These are phyloP conservation scores for Eulimnadia texana DNA, from an alignment of 1,140 invertebrate species.

Conservation along the genomic window DNA sequence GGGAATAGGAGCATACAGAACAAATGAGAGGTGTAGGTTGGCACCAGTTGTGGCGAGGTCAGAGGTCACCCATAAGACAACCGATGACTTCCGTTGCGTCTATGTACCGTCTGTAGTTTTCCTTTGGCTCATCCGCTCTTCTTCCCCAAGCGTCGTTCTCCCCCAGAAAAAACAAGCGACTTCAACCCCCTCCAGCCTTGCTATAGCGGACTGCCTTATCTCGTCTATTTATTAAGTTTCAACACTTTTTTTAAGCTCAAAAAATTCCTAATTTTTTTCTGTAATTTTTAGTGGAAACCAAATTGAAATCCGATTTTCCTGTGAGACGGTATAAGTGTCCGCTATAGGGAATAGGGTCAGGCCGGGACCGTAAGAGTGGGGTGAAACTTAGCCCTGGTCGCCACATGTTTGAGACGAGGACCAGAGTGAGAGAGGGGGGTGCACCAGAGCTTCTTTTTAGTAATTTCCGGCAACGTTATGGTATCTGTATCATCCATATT, in stretches of 20 bases:
- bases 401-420: neutral
- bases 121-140: neutral
- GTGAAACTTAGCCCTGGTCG: neutral
- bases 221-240: too few relatives aligned
- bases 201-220: neutral
- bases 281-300: too few relatives aligned
- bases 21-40: neutral
- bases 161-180: neutral
- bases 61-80: neutral
- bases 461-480: neutral
- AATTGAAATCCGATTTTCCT: too few relatives aligned
- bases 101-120: neutral
- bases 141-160: neutral
- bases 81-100: neutral
- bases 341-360: neutral
- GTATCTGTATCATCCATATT: neutral
- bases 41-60: neutral
- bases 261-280: too few relatives aligned
- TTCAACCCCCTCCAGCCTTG: neutral
- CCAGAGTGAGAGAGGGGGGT: too few relatives aligned
- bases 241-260: too few relatives aligned
- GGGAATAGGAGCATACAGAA: neutral
- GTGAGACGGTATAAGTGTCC: too few relatives aligned
- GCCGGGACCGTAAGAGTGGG: neutral
- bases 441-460: neutral